These are phyloP conservation scores for Trichonephila inaurata DNA, from an alignment of 1,140 invertebrate species.

Conservation along the genomic window DNA sequence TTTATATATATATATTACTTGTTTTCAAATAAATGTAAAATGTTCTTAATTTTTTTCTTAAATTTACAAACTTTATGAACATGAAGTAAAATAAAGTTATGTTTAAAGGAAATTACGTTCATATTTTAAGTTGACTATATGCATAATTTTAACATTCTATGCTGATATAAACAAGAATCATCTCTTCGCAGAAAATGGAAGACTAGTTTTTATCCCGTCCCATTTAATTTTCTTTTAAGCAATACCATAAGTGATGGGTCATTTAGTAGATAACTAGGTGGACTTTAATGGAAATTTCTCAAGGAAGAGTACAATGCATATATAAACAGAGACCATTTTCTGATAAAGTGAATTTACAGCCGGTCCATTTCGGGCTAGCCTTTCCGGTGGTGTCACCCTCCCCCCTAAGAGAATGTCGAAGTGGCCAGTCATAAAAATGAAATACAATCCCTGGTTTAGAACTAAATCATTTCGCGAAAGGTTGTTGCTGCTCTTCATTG, in stretches of 20 bases:
- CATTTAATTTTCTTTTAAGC: neutral
- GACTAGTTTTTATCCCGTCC: neutral
- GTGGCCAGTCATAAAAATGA: conserved; percentile 45
- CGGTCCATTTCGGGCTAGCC: neutral
- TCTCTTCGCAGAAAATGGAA: neutral
- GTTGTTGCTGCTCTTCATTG: neutral
- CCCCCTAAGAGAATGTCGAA: neutral
- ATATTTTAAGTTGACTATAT: too few relatives aligned
- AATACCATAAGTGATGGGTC: neutral
- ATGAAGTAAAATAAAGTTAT: too few relatives aligned
- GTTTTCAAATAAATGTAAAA: too few relatives aligned
- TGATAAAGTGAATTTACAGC: conserved; percentile 15
- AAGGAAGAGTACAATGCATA: neutral
- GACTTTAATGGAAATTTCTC: neutral
- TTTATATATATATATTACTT: too few relatives aligned
- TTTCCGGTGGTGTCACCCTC: neutral
- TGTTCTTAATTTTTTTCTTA: too few relatives aligned
- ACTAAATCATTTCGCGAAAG: conserved; percentile 20
- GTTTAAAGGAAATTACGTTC: too few relatives aligned
- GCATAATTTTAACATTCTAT: too few relatives aligned
- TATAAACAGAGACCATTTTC: neutral
- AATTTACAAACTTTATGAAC: too few relatives aligned
- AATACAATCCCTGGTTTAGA: conserved; percentile 11
- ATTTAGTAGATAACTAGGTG: neutral
- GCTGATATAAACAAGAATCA: too few relatives aligned